phyloP scores from a whole-genome alignment of 2,797 vertebrate genomes.

The Propithecus perrieri region DNA sequence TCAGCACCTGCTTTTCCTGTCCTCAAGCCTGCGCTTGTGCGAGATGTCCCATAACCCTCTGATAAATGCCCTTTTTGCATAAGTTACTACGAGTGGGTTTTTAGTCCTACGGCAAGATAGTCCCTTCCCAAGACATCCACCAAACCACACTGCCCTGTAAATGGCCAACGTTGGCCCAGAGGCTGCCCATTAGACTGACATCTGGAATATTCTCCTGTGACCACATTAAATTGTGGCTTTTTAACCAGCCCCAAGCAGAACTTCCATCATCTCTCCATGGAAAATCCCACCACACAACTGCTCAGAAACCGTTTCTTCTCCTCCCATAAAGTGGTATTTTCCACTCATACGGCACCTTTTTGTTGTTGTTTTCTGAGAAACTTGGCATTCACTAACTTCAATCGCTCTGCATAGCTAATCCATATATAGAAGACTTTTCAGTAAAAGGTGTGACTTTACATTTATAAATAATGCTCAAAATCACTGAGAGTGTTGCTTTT shows the following conservation, averaged over 20 bases:
- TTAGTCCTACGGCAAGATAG: not conserved
- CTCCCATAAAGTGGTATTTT: not conserved
- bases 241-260: not conserved
- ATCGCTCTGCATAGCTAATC: not conserved
- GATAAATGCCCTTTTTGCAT: not conserved
- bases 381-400: not conserved
- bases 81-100: not conserved
- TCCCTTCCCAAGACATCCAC: not conserved
- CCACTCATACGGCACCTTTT: not conserved
- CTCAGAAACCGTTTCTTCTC: not conserved
- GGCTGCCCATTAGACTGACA: not conserved
- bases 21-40: not conserved
- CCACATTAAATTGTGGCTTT: not conserved
- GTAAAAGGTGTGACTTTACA: constrained; percentile 69
- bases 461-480: constrained; percentile 69
- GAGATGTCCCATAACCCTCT: not conserved
- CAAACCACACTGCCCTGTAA: not conserved
- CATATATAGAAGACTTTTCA: constrained; percentile 63
- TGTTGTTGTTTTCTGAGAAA: constrained; percentile 52
- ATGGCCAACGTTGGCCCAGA: fast-evolving
- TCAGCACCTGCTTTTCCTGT: not conserved
- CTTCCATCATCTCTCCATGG: not conserved
- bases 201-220: not conserved
- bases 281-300: not conserved
- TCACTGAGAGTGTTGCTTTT: constrained; percentile 63